phyloP scores from a whole-genome alignment of 1,140 invertebrate genomes.

The Zaprionus kolodkinae region DNA sequence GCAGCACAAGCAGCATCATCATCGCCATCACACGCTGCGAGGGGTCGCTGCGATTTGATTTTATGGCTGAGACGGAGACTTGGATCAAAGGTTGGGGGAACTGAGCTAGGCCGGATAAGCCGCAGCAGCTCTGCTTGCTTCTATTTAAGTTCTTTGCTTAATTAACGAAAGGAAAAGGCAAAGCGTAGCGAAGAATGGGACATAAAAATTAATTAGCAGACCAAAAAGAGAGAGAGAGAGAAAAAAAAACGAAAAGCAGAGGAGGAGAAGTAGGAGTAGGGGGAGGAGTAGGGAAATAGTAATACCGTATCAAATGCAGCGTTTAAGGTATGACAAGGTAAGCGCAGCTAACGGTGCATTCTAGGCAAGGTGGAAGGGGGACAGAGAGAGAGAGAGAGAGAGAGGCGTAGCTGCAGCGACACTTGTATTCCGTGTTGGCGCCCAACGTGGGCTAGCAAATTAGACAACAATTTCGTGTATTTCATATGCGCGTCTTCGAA shows the following conservation, averaged over 20 bases:
- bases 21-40: conserved; percentile 67
- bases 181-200: conserved; percentile 69
- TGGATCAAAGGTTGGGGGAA: neutral
- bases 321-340: neutral
- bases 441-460: conserved; percentile 17
- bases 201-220: conserved; percentile 79
- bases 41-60: conserved; percentile 21
- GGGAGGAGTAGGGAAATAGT: neutral
- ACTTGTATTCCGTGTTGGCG: conserved; percentile 7
- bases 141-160: conserved; percentile 74
- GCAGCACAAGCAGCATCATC: no score
- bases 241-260: neutral
- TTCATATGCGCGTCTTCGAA: neutral
- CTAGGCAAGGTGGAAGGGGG: neutral
- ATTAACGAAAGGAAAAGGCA: conserved; percentile 70
- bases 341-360: conserved; percentile 12
- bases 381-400: neutral
- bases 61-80: conserved; percentile 39
- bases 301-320: conserved; percentile 49
- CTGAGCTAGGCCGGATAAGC: conserved; percentile 49
- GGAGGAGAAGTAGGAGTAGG: neutral
- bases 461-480: neutral
- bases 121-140: conserved; percentile 32
- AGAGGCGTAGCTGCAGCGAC: conserved; percentile 12
- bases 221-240: conserved; percentile 14